Percentiles rank a stretch among this genome's conserved stretches.
Conservation (phyloP, 2,797 vertebrate species). For the Thamnophis elegans region DNA sequence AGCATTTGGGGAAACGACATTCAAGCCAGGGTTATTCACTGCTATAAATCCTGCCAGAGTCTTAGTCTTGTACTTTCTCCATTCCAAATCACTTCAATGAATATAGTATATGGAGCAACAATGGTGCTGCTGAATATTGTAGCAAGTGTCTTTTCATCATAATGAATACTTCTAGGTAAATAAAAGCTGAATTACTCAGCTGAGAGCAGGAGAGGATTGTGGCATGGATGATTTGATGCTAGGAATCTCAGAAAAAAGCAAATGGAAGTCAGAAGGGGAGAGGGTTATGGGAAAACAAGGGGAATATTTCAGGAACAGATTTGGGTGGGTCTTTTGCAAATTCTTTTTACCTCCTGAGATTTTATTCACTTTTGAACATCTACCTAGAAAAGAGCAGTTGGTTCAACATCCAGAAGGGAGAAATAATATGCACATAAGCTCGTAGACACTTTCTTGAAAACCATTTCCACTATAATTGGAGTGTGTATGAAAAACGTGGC, state of each 20-base stretch:
- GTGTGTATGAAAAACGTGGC: background rate
- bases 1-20: slow-evolving; percentile 66
- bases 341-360: background rate
- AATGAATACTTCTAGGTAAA: slow-evolving; percentile 63
- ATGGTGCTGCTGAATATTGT: slow-evolving; percentile 58
- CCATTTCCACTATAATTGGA: background rate
- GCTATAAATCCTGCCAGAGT: slow-evolving; percentile 60
- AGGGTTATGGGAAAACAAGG: slow-evolving; percentile 1
- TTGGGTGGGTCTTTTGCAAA: background rate
- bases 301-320: background rate
- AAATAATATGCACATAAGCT: background rate
- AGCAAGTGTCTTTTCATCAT: slow-evolving; percentile 62
- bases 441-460: background rate
- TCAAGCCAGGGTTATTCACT: slow-evolving; percentile 56
- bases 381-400: background rate
- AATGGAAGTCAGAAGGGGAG: background rate
- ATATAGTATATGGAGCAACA: slow-evolving; percentile 56
- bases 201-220: slow-evolving; percentile 60
- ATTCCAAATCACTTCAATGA: slow-evolving; percentile 68
- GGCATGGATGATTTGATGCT: slow-evolving; percentile 39
- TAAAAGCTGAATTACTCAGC: slow-evolving; percentile 61
- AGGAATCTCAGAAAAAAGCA: slow-evolving; percentile 28
- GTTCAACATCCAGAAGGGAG: background rate
- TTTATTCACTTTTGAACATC: background rate
- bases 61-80: slow-evolving; percentile 58